phyloP scores from a whole-genome alignment of 2,888 invertebrate species.

The Drosophila vallismaia region DNA sequence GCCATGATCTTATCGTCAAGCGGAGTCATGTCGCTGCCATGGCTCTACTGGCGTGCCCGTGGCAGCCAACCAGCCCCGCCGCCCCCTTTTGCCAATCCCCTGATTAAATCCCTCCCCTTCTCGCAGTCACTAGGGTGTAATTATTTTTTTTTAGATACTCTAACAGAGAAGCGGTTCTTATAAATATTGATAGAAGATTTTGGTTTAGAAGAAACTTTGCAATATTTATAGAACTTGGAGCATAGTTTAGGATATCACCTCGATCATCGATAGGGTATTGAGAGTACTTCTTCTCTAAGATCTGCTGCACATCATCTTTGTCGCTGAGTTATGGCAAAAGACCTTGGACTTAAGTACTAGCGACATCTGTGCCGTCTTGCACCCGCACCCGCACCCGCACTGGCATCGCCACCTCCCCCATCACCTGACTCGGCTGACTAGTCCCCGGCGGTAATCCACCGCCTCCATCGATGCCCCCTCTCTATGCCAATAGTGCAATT shows the following conservation, averaged over 20 bases:
- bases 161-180: constrained; percentile 26
- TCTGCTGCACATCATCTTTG: constrained; percentile 57
- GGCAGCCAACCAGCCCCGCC: not conserved
- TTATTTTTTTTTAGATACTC: constrained; percentile 72
- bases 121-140: constrained; percentile 69
- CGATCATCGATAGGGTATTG: not conserved
- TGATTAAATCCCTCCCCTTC: not conserved
- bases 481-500: constrained; percentile 57
- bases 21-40: constrained; percentile 77
- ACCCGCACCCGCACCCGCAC: constrained; percentile 48
- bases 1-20: constrained; percentile 77
- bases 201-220: not conserved
- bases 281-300: not conserved
- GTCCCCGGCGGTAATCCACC: not conserved
- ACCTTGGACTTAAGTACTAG: constrained; percentile 66
- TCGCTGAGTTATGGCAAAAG: constrained; percentile 67
- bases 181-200: not conserved
- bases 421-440: constrained; percentile 10
- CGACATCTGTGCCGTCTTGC: constrained; percentile 46
- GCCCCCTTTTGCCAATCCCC: constrained; percentile 1
- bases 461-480: constrained; percentile 5
- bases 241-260: too few species aligned
- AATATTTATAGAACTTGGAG: not conserved
- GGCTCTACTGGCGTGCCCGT: constrained; percentile 39
- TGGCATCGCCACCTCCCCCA: not conserved